Evolutionary conservation across 2,797 vertebrate species (phyloP).

Genomic region (Champsocephalus gunnari): DNA sequence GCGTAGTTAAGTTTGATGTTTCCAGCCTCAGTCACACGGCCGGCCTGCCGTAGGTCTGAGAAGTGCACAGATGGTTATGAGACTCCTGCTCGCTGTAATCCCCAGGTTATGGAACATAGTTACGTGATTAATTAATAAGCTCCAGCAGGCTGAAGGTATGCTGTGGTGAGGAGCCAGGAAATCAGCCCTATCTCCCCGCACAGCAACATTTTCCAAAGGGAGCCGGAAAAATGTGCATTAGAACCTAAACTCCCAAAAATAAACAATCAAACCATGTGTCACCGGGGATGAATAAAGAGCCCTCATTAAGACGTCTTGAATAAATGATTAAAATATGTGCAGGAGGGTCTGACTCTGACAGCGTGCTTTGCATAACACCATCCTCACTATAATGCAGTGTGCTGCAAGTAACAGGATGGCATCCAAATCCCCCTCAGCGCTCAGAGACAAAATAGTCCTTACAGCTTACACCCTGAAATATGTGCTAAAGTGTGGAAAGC

Average conservation of each 20-base stretch:
- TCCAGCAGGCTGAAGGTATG: constrained; percentile 72
- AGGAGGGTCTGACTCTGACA: constrained; percentile 39
- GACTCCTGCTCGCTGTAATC: constrained; percentile 67
- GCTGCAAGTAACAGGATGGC: constrained; percentile 56
- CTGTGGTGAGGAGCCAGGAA: constrained; percentile 63
- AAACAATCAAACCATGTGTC: constrained; percentile 52
- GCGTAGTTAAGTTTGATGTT: constrained; percentile 14
- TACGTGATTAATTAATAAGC: constrained; percentile 81
- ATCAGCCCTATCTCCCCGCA: constrained; percentile 50
- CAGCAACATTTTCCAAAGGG: constrained; percentile 63
- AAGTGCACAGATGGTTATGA: constrained; percentile 65
- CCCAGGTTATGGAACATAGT: constrained; percentile 75
- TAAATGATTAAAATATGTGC: constrained; percentile 64
- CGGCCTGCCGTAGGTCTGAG: constrained; percentile 48
- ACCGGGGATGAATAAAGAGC: constrained; percentile 58
- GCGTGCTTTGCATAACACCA: constrained; percentile 61
- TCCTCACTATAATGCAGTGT: constrained; percentile 26
- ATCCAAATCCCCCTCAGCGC: constrained; percentile 56
- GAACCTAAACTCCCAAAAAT: constrained; percentile 47
- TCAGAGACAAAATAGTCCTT: constrained; percentile 34
- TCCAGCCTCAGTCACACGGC: constrained; percentile 18
- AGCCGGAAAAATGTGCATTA: constrained; percentile 52
- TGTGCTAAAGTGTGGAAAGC: constrained; percentile 38
- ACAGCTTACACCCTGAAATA: constrained; percentile 30
- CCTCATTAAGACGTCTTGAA: constrained; percentile 64